Evolutionary conservation across 2,113 vertebrate species (phyloP), one percentile per base, ranked within the genome.

Genomic region (Archilochus colubris): DNA sequence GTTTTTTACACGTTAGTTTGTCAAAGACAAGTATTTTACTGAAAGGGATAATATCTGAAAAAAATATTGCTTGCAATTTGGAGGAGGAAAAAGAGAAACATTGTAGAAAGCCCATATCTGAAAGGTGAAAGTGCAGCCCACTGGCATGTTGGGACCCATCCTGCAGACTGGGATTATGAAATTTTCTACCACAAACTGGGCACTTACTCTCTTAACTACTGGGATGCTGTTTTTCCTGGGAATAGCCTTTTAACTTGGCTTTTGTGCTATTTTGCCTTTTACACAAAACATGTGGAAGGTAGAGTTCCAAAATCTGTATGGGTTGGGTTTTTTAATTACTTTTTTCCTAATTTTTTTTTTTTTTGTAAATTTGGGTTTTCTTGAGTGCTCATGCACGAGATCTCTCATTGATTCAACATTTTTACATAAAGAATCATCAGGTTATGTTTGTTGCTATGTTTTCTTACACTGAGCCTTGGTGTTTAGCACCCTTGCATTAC

Each of bases 341-440:
- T 46, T 46, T 38, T 38, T 33, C 33, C 36, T 38, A 38, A 38
- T 40, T 40, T 40, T 40, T 46, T 46, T 46, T 14, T 61, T 54
- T 62, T 30, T 80, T 40, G 5, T 33, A 7, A 17, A 3, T 53
- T 61, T 69, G 43, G 0, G 2, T 61, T 76, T 64, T 83, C 40
- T 77, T 62, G 9, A 40, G 21, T 2, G 0, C 1, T 1, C 9
- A 5, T 40, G 36, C 53, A 25, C 38, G 46, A 82, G 2, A 50
- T 54, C 23, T 68, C 31, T 12, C 4, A 6, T 31, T 62, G 20
- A 61, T 82, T 76, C 13, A 28, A 20, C 30, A 15, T 5, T 16
- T 28, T 19, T 76, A 27, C 4, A 4, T 5, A 38, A 12, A 54
- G 1, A 1, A 3, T 14, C 53, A 27, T 4, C 1, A 1, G 7